Percentiles rank a stretch among this genome's conserved stretches.
Conservation (phyloP, 2,797 vertebrate species). For the Gephyroberyx darwinii region DNA sequence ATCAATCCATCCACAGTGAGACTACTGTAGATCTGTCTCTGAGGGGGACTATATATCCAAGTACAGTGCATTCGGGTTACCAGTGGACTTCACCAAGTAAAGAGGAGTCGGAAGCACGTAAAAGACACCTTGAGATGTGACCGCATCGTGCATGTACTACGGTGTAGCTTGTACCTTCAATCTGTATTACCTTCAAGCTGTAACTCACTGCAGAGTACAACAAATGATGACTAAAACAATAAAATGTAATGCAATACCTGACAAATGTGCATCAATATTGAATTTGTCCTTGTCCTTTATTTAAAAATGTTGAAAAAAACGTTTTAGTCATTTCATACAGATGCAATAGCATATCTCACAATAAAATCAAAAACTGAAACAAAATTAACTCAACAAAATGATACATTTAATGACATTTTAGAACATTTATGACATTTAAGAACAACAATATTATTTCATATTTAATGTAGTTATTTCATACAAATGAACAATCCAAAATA, state of each 20-base stretch:
- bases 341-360: neutral
- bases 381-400: neutral
- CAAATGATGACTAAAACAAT: slow-evolving; percentile 72
- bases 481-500: slow-evolving; percentile 16
- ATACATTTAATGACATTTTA: neutral
- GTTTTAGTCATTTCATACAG: slow-evolving; percentile 12
- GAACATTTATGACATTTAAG: no score
- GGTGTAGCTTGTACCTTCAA: slow-evolving; percentile 69
- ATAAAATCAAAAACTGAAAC: slow-evolving; percentile 8
- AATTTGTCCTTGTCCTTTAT: neutral
- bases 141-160: slow-evolving; percentile 77
- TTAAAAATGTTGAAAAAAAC: slow-evolving; percentile 1
- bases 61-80: slow-evolving; percentile 16
- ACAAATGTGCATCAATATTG: neutral
- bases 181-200: slow-evolving; percentile 71
- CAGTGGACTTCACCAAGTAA: neutral
- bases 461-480: neutral
- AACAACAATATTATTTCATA: no score
- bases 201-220: slow-evolving; percentile 68
- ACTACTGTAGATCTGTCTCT: slow-evolving; percentile 39
- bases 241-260: slow-evolving; percentile 74
- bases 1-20: slow-evolving; percentile 12
- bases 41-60: slow-evolving; percentile 22
- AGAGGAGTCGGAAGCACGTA: slow-evolving; percentile 26
- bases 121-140: slow-evolving; percentile 44